Base-by-base conservation (phyloP, 1,140 invertebrate species). In the Cydia pomonella region DNA sequence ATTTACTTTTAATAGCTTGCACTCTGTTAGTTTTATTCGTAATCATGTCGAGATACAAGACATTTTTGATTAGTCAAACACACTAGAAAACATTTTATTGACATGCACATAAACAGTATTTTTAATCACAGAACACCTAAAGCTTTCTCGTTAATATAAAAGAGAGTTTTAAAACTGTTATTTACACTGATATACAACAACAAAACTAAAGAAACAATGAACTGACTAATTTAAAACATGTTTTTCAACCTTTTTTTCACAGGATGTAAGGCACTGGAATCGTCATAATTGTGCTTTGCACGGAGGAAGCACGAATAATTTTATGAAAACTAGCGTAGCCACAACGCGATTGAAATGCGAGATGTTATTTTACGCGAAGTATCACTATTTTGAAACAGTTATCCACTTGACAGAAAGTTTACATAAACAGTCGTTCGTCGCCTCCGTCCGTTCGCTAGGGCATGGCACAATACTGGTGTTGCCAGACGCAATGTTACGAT, bases 1-100 rank as follows among this genome's bases (percentile, higher is more conserved):
- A 93, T 86, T 90, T 88, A 88, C 86, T 93, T 74, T 90, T 93
- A 59, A 93, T 93, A 62, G 88, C 87, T 88, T 93, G 92, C 53
- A 93, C 93, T 85, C 93, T 92, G 79, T 93, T 93, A 81, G 84
- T 88, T 76, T 90, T 80, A 78, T 86, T 82, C 76, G 90, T 88
- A 87, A 92, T 83, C 91, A 93, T 93, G 88, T 69, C 64, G 64
- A 69, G 18, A 33, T 23, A 69, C 18, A 29, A 69, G 64, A 69
- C 64, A 69, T 69, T 69, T 69, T 69, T 69, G 64, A 69, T 69
- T 69, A 69, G 64, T 69, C 64, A 33, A 33, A 69, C 64, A 38
- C 29, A 12, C 64, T 33, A 44, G 13, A 69, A 69, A 69, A 69
- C 64, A 41, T 69, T 66, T 69, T 69, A 69, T 41, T 69, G n/a